These are phyloP conservation scores for Leptinotarsa lineolata DNA, from an alignment of 1,140 invertebrate genomes.

Conservation along the genomic window DNA sequence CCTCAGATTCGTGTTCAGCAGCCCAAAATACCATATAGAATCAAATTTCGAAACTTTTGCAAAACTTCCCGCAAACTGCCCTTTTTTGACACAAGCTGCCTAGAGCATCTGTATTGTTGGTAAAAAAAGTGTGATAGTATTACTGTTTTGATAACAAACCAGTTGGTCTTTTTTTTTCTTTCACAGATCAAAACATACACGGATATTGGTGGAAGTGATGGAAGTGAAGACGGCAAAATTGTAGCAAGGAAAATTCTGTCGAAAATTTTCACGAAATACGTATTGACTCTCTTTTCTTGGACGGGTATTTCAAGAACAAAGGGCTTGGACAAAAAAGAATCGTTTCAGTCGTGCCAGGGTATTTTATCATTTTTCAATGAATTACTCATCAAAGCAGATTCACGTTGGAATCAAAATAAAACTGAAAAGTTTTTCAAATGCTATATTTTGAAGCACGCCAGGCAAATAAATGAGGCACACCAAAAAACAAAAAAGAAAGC, in stretches of 20 bases:
- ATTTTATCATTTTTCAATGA: neutral
- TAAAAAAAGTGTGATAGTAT: too few relatives aligned
- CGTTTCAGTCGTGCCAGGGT: neutral
- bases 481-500: neutral
- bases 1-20: too few relatives aligned
- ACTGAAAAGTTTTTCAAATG: constrained; percentile 1
- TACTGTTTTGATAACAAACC: too few relatives aligned
- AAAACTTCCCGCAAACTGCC: too few relatives aligned
- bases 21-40: too few relatives aligned
- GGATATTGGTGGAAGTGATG: neutral
- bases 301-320: constrained; percentile 6
- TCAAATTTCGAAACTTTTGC: too few relatives aligned
- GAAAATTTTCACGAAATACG: constrained; percentile 5
- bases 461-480: neutral
- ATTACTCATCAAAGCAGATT: neutral
- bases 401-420: constrained; percentile 1
- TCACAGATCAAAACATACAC: constrained; percentile 3
- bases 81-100: too few relatives aligned
- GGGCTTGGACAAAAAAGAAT: neutral
- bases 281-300: constrained; percentile 4
- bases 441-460: neutral
- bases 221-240: constrained; percentile 8
- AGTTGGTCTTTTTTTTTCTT: neutral
- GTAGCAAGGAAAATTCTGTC: neutral
- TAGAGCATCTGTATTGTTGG: too few relatives aligned